phyloP scores from a whole-genome alignment of 1,140 invertebrate species.

The Brachionus sp. region DNA sequence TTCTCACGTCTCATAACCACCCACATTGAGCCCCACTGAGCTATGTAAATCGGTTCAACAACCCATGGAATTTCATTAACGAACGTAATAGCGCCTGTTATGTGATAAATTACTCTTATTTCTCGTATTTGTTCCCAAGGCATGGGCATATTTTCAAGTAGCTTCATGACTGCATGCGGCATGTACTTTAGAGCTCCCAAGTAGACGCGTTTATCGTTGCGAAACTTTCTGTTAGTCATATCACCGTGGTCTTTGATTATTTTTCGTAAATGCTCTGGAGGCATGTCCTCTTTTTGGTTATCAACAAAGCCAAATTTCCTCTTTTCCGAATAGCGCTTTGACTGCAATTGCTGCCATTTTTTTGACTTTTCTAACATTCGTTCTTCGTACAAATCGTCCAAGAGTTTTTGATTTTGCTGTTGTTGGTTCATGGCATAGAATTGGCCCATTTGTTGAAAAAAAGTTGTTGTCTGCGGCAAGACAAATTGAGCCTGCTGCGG shows the following conservation, averaged over 20 bases:
- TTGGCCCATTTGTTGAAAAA: conserved; percentile 33
- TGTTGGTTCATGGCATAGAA: conserved; percentile 1
- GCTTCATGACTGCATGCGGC: conserved; percentile 98
- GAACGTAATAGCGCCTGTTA: conserved; percentile 99
- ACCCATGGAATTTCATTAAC: conserved; percentile 99
- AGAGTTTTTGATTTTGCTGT: conserved; percentile 6
- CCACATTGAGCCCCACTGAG: conserved; percentile 99
- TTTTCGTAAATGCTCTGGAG: conserved; percentile 95
- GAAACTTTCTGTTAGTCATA: conserved; percentile 96
- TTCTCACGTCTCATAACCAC: conserved; percentile 99
- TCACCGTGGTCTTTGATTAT: conserved; percentile 99
- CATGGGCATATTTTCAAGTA: conserved; percentile 99
- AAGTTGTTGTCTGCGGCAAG: neutral
- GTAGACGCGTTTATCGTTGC: conserved; percentile 98
- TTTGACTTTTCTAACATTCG: conserved; percentile 64
- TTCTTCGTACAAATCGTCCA: conserved; percentile 21
- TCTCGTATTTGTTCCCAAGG: conserved; percentile 99
- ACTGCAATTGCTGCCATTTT: conserved; percentile 98
- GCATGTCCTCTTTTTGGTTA: conserved; percentile 99
- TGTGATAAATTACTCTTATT: conserved; percentile 93
- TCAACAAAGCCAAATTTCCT: conserved; percentile 97
- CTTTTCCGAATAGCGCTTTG: conserved; percentile 94
- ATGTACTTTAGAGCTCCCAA: conserved; percentile 97
- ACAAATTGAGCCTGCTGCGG: neutral
- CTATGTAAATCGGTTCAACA: conserved; percentile 96